These are phyloP conservation scores for Microvelia longipes DNA, from an alignment of 1,140 invertebrate genomes.

Conservation along the genomic window DNA sequence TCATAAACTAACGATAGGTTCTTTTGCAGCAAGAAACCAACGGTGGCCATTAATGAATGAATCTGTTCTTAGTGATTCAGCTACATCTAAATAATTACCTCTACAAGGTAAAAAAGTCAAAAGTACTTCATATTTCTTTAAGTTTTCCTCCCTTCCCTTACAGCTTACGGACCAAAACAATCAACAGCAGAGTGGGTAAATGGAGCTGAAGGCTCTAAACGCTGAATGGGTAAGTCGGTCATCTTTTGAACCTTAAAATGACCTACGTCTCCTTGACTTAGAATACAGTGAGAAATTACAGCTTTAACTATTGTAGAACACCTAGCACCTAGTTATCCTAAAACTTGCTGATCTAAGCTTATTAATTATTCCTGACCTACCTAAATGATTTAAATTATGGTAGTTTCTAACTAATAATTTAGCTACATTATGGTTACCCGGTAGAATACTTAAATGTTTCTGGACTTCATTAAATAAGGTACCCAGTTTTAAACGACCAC, in stretches of 20 bases:
- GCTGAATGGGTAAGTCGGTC: background rate
- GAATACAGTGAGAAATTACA: background rate
- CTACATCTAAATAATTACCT: too few relatives aligned
- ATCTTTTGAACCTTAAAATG: background rate
- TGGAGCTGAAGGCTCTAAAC: background rate
- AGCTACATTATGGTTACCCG: background rate
- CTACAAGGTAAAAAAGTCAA: background rate
- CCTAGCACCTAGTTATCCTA: background rate
- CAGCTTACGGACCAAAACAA: background rate
- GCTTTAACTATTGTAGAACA: background rate
- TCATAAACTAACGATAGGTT: too few relatives aligned
- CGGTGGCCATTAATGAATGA: too few relatives aligned
- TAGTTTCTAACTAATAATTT: background rate
- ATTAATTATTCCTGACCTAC: background rate
- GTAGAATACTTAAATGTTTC: background rate
- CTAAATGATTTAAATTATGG: background rate
- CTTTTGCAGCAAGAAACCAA: too few relatives aligned
- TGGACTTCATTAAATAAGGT: background rate
- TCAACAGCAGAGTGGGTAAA: background rate
- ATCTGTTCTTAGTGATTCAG: too few relatives aligned
- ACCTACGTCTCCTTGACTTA: background rate
- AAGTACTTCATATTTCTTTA: background rate
- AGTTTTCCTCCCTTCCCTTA: background rate
- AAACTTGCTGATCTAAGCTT: too few relatives aligned
- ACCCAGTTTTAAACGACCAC: background rate